Base-by-base conservation (phyloP, 2,888 invertebrate species). In the Alloscopus bannaensis region DNA sequence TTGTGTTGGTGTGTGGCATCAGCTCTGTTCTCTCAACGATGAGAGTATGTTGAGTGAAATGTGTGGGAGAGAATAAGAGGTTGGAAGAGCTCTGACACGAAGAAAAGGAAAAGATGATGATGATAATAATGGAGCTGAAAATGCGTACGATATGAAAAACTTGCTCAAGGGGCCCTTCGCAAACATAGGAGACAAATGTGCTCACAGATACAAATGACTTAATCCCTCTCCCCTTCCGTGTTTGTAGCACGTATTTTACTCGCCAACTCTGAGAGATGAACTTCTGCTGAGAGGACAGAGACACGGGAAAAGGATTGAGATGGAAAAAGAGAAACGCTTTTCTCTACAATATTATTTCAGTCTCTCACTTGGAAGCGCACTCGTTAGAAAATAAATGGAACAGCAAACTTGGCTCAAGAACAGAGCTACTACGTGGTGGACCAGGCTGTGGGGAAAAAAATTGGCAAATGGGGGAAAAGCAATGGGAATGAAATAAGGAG, bases 341-440 rank as follows among this genome's bases (percentile, higher is more conserved):
- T 47, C 47, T n/a, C 36, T 45, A 62, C 8, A 62, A 62, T 42
- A 64, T 45, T 64, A 45, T 64, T 64, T 64, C 36, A 8, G 8
- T 55, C 24, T 55, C 55, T 55, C 24, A n/a, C 26, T 45, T 11
- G 26, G 24, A 62, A 45, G 31, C 2, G 45, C n/a, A 45, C 24
- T n/a, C n/a, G n/a, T 22, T 22, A 20, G 3, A 62, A n/a, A 62
- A 68, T 36, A 68, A 68, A 13, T 36, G 36, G 36, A 36, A 36
- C 13, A 36, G 59, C 24, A 36, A 60, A 28, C 59, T 29, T 70
- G 70, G 60, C 59, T 60, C 50, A 71, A 71, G 40, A 72, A 62
- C 20, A 72, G 47, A 36, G 29, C 62, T 36, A 72, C 22, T 26
- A 18, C 28, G 52, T 24, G 45, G n/a, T n/a, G 60, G 55, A 45